phyloP scores from a whole-genome alignment of 2,888 invertebrate genomes.

The Lobophora halterata region DNA sequence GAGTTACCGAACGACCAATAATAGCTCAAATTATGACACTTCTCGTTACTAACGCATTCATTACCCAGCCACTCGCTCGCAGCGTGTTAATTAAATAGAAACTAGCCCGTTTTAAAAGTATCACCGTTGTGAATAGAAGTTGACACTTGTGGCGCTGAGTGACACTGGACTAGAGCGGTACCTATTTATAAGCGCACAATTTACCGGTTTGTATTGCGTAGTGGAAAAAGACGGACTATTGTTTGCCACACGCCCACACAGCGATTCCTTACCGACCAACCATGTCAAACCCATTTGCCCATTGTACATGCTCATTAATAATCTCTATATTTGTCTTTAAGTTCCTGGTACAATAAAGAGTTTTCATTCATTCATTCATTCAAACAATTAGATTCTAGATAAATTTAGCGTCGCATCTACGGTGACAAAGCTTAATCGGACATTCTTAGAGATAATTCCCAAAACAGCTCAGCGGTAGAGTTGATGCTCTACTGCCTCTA shows the following conservation, averaged over 20 bases:
- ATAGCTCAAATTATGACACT: conserved; percentile 31
- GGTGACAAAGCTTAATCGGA: no score
- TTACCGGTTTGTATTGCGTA: conserved; percentile 26
- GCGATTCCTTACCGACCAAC: no score
- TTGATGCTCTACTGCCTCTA: no score
- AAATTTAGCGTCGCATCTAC: no score
- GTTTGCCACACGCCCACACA: conserved; percentile 29
- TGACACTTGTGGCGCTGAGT: conserved; percentile 19
- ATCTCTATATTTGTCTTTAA: no score
- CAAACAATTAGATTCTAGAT: no score
- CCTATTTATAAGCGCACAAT: conserved; percentile 21
- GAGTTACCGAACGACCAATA: conserved; percentile 37
- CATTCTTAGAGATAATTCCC: no score
- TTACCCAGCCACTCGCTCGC: conserved; percentile 7
- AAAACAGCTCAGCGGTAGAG: no score
- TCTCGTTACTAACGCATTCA: conserved; percentile 25
- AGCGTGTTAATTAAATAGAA: conserved; percentile 15
- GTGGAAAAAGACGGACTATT: conserved; percentile 31
- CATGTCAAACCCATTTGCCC: no score
- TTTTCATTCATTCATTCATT: no score
- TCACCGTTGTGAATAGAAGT: conserved; percentile 21
- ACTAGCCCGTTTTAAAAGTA: conserved; percentile 18
- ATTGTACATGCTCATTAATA: no score
- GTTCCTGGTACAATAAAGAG: no score
- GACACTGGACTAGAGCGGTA: conserved; percentile 22